A percentile compares a stretch with the other conserved stretches of the same genome.
These are phyloP conservation scores for Ara ararauna DNA, from an alignment of 2,797 vertebrate genomes.

Conservation along the genomic window DNA sequence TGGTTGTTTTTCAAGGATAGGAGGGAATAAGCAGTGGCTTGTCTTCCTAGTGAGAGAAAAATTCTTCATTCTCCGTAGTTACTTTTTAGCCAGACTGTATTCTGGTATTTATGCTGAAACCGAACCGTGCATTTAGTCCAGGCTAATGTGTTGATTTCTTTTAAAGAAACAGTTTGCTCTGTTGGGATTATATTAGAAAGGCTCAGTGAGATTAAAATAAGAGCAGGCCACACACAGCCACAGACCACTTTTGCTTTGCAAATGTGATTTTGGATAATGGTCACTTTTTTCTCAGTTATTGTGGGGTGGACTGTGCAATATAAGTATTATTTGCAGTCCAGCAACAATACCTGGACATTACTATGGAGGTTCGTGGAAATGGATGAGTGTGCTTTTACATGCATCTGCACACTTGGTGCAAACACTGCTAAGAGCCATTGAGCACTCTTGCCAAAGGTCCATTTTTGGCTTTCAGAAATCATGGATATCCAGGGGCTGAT, in stretches of 20 bases:
- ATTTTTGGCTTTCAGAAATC: background rate
- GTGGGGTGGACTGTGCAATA: background rate
- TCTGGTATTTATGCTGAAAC: slow-evolving; percentile 15
- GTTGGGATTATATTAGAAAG: background rate
- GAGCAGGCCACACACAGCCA: background rate
- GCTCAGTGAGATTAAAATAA: background rate
- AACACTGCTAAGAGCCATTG: background rate
- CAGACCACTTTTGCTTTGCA: background rate
- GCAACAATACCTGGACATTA: background rate
- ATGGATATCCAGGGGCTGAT: background rate
- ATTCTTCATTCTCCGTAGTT: background rate
- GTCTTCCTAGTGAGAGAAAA: background rate
- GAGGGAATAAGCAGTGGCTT: background rate
- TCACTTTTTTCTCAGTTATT: background rate
- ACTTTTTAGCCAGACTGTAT: background rate
- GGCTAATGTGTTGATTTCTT: background rate
- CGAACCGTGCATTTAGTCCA: background rate
- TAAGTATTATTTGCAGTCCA: background rate
- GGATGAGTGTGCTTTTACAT: background rate
- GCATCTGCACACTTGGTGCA: background rate
- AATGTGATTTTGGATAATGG: background rate
- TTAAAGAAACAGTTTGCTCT: background rate
- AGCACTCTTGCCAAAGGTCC: background rate
- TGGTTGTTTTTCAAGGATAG: background rate
- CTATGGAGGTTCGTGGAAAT: background rate